phyloP scores from a whole-genome alignment of 2,888 invertebrate genomes.

The Stenoptilia bipunctidactyla region DNA sequence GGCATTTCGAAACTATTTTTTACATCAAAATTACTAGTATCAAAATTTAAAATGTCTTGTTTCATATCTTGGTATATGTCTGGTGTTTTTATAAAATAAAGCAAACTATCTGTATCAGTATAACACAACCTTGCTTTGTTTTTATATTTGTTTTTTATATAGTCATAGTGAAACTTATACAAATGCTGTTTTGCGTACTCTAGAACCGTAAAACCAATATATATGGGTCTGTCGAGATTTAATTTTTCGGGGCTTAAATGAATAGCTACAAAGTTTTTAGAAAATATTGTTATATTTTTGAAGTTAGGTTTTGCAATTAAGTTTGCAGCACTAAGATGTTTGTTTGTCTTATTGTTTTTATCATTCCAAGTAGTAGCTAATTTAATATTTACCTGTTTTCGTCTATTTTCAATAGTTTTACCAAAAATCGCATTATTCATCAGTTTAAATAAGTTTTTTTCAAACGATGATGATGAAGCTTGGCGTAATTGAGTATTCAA shows the following conservation, averaged over 20 bases:
- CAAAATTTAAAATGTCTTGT: constrained; percentile 6
- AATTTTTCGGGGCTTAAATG: constrained; percentile 2
- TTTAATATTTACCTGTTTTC: constrained; percentile 6
- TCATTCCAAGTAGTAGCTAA: constrained; percentile 8
- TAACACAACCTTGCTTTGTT: too few relatives aligned
- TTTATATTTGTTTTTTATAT: constrained; percentile 6
- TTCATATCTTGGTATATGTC: constrained; percentile 12
- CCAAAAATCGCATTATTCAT: constrained; percentile 10
- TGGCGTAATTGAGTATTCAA: constrained; percentile 7
- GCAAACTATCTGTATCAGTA: too few relatives aligned
- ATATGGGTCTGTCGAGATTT: constrained; percentile 6
- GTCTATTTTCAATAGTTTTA: constrained; percentile 9
- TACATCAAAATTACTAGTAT: too few relatives aligned
- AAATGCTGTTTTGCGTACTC: constrained; percentile 12
- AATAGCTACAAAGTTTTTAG: constrained; percentile 10
- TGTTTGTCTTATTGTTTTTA: constrained; percentile 8
- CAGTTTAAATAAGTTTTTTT: constrained; percentile 4
- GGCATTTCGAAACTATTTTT: too few relatives aligned
- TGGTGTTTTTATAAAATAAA: constrained; percentile 3
- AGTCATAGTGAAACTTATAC: constrained; percentile 11
- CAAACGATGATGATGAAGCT: neutral
- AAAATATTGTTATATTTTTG: constrained; percentile 8
- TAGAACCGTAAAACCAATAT: constrained; percentile 9
- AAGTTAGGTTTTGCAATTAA: constrained; percentile 7
- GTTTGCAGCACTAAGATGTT: constrained; percentile 4